Percentiles rank a stretch among this genome's conserved stretches.
phyloP scores from a whole-genome alignment of 2,113 vertebrate species.

The Xenopus laevis region DNA sequence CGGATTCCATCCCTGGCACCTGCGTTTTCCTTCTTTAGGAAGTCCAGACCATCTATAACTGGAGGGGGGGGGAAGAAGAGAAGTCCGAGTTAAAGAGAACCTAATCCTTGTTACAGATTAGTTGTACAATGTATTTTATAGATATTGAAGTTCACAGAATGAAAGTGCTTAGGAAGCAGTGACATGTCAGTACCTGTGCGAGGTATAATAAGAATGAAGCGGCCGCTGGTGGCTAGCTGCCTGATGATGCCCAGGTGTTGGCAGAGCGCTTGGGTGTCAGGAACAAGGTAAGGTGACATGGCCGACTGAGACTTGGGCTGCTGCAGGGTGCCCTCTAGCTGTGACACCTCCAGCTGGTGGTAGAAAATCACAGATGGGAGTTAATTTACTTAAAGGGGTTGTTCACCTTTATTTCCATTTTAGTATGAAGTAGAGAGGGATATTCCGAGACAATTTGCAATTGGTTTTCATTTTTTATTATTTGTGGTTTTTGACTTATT shows the following conservation, averaged over 20 bases:
- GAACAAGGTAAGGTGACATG: constrained; percentile 96
- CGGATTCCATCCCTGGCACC: constrained; percentile 91
- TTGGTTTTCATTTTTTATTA: no score
- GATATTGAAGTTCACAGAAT: no score
- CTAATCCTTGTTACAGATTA: no score
- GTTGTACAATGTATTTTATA: no score
- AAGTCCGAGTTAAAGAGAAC: not conserved
- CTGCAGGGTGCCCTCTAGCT: constrained; percentile 94
- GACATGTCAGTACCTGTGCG: constrained; percentile 72
- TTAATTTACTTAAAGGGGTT: no score
- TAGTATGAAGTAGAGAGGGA: no score
- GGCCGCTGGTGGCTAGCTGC: constrained; percentile 84
- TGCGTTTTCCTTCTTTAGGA: constrained; percentile 88
- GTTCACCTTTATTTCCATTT: not conserved
- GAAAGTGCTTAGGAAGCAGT: no score
- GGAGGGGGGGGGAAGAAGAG: not conserved
- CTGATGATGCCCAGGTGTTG: constrained; percentile 83
- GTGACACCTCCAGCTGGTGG: constrained; percentile 90
- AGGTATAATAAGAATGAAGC: constrained; percentile 96
- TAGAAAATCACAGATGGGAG: no score
- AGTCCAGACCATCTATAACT: constrained; percentile 94
- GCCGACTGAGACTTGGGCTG: constrained; percentile 92
- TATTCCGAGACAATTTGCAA: not conserved
- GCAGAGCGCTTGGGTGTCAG: constrained; percentile 88
- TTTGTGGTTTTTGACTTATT: no score